Conservation (phyloP, 2,113 vertebrate genomes). For the Phalacrocorax brasilianus region DNA sequence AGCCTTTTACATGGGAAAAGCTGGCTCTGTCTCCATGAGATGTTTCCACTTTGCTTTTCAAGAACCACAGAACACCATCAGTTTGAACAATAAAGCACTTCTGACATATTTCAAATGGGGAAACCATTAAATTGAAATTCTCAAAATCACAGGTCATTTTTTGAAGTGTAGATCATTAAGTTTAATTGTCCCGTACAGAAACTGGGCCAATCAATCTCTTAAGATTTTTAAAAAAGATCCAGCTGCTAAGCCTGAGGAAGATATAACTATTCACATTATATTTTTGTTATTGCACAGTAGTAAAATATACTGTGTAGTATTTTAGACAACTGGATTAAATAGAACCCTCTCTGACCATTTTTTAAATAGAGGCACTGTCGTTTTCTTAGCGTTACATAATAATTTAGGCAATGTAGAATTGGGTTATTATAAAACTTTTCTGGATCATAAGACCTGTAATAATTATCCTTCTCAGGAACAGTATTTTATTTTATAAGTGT, state of each 20-base stretch:
- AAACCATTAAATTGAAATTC: not conserved
- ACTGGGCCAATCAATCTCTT: not conserved
- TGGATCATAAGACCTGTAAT: not conserved
- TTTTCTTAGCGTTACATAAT: not conserved
- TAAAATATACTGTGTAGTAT: not conserved
- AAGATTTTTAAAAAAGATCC: not conserved
- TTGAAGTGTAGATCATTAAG: not conserved
- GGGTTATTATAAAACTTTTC: not conserved
- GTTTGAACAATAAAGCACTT: not conserved
- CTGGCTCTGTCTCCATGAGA: not conserved
- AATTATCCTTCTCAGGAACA: not conserved
- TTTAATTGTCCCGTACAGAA: slow-evolving; percentile 10
- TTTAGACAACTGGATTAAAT: not conserved
- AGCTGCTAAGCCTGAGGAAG: not conserved
- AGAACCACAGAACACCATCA: not conserved
- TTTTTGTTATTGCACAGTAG: not conserved
- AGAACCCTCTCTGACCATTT: not conserved
- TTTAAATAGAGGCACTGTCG: not conserved
- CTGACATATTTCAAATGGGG: not conserved
- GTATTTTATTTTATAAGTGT: not conserved
- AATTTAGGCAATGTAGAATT: not conserved
- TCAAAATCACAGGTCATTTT: not conserved
- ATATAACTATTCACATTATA: not conserved
- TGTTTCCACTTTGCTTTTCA: not conserved
- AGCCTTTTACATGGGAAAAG: not conserved